phyloP scores from a whole-genome alignment of 2,113 vertebrate genomes.

The Motacilla tschutschensis region DNA sequence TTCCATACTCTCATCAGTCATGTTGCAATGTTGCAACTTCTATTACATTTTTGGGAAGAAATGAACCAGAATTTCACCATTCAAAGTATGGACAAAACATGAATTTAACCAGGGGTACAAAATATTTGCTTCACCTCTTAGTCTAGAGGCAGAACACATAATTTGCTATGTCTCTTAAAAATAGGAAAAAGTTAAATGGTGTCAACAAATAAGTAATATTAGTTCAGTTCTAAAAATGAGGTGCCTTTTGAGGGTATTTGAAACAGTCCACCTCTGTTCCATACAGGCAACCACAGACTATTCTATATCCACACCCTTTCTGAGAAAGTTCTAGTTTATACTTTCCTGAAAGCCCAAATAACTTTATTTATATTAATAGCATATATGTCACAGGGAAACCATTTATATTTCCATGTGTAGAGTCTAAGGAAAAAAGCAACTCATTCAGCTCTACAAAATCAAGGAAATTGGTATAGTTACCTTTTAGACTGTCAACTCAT shows the following conservation, averaged over 20 bases:
- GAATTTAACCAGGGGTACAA: not conserved
- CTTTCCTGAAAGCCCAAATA: constrained; percentile 12
- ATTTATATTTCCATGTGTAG: not conserved
- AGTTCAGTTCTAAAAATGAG: not conserved
- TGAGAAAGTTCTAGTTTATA: not conserved
- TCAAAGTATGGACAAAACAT: not conserved
- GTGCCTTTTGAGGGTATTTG: not conserved
- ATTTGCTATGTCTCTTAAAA: not conserved
- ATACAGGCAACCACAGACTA: not conserved
- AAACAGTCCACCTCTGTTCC: not conserved
- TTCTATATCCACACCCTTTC: not conserved
- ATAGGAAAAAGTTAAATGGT: not conserved
- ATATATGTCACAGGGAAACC: not conserved
- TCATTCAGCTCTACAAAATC: constrained; percentile 7
- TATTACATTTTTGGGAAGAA: not conserved
- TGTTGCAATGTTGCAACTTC: not conserved
- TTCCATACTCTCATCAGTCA: not conserved
- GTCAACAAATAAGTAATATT: not conserved
- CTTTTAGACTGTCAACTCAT: not conserved
- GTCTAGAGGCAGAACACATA: not conserved
- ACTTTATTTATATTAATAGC: not conserved
- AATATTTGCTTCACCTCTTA: not conserved
- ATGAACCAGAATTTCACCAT: not conserved
- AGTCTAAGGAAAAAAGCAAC: constrained; percentile 8
- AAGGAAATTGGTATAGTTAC: constrained; percentile 3